Percentiles rank a stretch among this genome's conserved stretches.
These are phyloP conservation scores for Tenualosa thibaudeaui DNA, from an alignment of 2,797 vertebrate species.

Conservation along the genomic window DNA sequence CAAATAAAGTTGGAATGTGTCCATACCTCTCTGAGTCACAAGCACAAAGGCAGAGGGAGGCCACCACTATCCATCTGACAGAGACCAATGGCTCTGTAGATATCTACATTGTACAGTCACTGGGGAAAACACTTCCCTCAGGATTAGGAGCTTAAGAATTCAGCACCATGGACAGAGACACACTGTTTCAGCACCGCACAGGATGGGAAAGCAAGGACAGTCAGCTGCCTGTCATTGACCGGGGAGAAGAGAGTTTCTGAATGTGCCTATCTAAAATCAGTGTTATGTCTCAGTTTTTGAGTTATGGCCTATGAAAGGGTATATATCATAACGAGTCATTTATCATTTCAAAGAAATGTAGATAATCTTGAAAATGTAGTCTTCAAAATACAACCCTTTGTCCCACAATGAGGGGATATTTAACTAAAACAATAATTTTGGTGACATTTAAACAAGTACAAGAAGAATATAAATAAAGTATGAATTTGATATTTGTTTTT, in stretches of 20 bases:
- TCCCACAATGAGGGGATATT: neutral
- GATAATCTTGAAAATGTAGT: neutral
- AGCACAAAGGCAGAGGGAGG: neutral
- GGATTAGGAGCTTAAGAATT: neutral
- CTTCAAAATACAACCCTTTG: neutral
- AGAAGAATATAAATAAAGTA: neutral
- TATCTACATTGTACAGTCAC: neutral
- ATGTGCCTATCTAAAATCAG: neutral
- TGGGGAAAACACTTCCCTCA: neutral
- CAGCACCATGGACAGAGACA: conserved; percentile 10
- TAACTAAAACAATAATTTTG: neutral
- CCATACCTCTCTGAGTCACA: conserved; percentile 1
- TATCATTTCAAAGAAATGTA: neutral
- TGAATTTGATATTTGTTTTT: neutral
- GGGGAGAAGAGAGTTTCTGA: neutral
- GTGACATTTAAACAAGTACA: neutral
- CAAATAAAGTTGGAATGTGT: neutral
- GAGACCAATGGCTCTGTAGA: no score
- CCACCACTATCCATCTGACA: no score
- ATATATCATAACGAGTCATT: neutral
- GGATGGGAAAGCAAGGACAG: neutral
- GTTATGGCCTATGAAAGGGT: neutral
- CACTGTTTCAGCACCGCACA: neutral
- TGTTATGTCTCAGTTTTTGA: neutral
- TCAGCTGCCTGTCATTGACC: neutral